Percentiles rank a stretch among this genome's conserved stretches.
Conservation (phyloP, 2,113 vertebrate species). For the Pachycephala philippinensis region DNA sequence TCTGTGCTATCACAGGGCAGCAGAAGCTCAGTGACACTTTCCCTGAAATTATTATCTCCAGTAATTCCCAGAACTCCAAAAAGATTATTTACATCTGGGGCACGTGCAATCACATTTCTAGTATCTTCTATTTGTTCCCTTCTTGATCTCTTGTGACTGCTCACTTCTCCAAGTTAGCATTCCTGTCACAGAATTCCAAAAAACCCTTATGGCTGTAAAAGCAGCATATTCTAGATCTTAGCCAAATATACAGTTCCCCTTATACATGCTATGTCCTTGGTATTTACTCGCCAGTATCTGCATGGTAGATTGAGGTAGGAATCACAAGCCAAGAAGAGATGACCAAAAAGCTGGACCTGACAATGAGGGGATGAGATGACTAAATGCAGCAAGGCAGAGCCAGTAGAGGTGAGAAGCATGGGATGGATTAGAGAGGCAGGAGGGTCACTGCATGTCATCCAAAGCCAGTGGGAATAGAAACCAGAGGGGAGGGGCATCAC, state of each 20-base stretch:
- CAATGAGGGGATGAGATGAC: not conserved
- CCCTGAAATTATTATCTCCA: not conserved
- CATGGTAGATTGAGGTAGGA: not conserved
- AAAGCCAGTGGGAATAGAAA: not conserved
- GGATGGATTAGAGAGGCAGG: not conserved
- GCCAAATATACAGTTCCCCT: not conserved
- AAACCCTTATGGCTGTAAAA: not conserved
- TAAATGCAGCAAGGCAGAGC: not conserved
- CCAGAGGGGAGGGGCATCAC: not conserved
- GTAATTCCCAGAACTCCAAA: not conserved
- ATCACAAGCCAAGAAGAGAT: not conserved
- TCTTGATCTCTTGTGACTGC: not conserved
- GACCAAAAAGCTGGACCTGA: not conserved
- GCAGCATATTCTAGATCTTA: not conserved
- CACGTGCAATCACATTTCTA: not conserved
- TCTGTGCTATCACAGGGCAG: not conserved
- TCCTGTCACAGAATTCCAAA: not conserved
- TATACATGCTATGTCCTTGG: not conserved
- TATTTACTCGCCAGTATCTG: not conserved
- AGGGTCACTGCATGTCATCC: rapidly evolving
- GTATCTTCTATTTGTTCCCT: not conserved
- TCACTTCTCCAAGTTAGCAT: not conserved
- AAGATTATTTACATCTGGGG: not conserved
- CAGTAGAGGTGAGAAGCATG: not conserved
- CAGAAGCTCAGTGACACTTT: not conserved